These are phyloP conservation scores for Dryococelus australis DNA, from an alignment of 2,888 invertebrate species.

Conservation along the genomic window DNA sequence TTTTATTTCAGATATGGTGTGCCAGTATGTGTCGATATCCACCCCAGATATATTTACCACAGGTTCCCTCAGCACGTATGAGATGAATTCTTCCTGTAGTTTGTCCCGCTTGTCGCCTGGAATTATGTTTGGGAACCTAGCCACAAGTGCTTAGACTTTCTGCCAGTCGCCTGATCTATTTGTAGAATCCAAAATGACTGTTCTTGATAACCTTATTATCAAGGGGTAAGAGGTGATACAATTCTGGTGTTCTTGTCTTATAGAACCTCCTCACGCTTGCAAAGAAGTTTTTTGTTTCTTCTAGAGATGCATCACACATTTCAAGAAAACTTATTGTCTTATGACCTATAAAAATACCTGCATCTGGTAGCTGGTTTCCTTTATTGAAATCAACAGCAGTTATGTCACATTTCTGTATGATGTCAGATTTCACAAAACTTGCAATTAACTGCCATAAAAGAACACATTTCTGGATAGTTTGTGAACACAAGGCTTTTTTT, in stretches of 20 bases:
- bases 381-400: not conserved
- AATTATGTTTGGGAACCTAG: not conserved
- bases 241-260: not conserved
- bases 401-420: too few relatives aligned
- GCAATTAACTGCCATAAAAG: too few relatives aligned
- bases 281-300: conserved; percentile 7
- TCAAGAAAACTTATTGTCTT: not conserved
- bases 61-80: not conserved
- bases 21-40: not conserved
- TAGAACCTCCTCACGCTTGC: not conserved
- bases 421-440: too few relatives aligned
- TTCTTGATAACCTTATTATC: conserved; percentile 13
- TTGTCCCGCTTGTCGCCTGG: not conserved
- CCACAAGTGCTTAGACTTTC: not conserved
- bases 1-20: not conserved
- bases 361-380: not conserved
- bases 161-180: conserved; percentile 21
- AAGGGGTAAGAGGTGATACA: conserved; percentile 19
- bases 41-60: too few relatives aligned
- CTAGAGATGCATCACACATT: not conserved
- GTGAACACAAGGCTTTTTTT: too few relatives aligned
- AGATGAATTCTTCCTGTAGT: not conserved
- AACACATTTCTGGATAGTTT: too few relatives aligned
- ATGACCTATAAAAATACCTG: not conserved
- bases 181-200: not conserved